A percentile compares a stretch with the other conserved stretches of the same genome.
These are phyloP conservation scores for Brachionus asplanchnoidis DNA, from an alignment of 1,140 invertebrate genomes.

Conservation along the genomic window DNA sequence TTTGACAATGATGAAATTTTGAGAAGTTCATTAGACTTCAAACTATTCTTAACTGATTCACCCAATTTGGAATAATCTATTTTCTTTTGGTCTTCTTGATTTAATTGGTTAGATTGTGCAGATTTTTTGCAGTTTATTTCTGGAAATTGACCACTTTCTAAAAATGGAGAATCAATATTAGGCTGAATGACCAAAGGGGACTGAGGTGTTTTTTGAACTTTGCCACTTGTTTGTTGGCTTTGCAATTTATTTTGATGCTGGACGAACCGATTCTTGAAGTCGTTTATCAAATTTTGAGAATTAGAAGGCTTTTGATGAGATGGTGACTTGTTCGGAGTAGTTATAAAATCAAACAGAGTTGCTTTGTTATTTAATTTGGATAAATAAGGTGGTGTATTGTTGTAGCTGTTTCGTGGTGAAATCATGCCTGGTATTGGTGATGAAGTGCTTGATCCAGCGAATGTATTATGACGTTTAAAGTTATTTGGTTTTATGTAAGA, in stretches of 20 bases:
- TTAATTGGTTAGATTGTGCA: not conserved
- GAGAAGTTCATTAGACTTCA: not conserved
- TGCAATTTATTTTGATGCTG: slow-evolving; percentile 32
- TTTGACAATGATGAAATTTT: slow-evolving; percentile 1
- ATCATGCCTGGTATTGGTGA: not conserved
- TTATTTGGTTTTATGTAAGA: not conserved
- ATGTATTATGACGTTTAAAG: not conserved
- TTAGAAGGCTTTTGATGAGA: not conserved
- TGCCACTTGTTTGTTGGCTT: not conserved
- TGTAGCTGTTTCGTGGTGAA: not conserved
- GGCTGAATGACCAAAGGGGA: not conserved
- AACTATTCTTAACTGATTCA: not conserved
- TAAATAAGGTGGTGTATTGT: slow-evolving; percentile 18
- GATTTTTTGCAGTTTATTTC: not conserved
- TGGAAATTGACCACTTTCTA: not conserved
- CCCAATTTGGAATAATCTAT: slow-evolving; percentile 7
- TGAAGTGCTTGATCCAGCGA: slow-evolving; percentile 13
- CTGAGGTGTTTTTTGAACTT: not conserved
- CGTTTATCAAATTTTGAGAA: not conserved
- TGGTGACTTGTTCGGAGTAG: slow-evolving; percentile 18
- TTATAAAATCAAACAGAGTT: slow-evolving; percentile 31
- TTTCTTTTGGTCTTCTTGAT: not conserved
- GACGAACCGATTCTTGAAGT: slow-evolving; percentile 19
- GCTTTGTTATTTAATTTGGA: slow-evolving; percentile 4
- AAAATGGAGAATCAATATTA: slow-evolving; percentile 7